These are phyloP conservation scores for Pogona vitticeps DNA, from an alignment of 2,113 vertebrate species.

Conservation along the genomic window DNA sequence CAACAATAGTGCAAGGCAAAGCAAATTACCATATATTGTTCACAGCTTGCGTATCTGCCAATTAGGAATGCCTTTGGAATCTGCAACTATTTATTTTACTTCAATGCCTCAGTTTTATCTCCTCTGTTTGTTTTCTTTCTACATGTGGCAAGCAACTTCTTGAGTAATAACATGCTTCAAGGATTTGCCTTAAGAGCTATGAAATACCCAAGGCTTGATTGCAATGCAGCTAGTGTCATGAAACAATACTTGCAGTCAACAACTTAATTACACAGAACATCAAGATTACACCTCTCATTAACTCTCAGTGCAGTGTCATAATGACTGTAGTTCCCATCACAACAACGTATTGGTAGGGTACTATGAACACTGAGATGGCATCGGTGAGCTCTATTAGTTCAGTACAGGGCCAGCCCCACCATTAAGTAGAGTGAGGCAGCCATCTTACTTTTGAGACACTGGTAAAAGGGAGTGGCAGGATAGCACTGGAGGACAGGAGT, in stretches of 20 bases:
- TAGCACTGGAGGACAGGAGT: neutral
- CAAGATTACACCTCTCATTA: neutral
- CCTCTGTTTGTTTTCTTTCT: neutral
- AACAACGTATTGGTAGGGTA: neutral
- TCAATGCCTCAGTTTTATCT: neutral
- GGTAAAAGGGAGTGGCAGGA: neutral
- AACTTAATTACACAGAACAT: neutral
- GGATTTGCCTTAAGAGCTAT: neutral
- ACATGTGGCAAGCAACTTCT: neutral
- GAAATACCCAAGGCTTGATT: neutral
- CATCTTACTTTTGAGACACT: neutral
- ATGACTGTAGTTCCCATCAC: neutral
- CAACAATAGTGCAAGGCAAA: neutral
- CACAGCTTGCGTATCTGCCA: neutral
- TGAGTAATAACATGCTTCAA: neutral
- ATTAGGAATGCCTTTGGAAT: neutral
- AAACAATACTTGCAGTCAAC: neutral
- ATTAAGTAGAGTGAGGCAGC: neutral
- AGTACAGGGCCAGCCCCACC: no score
- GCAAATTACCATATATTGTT: neutral
- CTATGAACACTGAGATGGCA: neutral
- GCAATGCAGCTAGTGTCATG: neutral
- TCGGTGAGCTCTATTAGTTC: neutral
- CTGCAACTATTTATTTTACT: neutral
- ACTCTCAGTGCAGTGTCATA: neutral